These are phyloP conservation scores for Rotaria socialis DNA, from an alignment of 2,888 invertebrate species.

Conservation along the genomic window DNA sequence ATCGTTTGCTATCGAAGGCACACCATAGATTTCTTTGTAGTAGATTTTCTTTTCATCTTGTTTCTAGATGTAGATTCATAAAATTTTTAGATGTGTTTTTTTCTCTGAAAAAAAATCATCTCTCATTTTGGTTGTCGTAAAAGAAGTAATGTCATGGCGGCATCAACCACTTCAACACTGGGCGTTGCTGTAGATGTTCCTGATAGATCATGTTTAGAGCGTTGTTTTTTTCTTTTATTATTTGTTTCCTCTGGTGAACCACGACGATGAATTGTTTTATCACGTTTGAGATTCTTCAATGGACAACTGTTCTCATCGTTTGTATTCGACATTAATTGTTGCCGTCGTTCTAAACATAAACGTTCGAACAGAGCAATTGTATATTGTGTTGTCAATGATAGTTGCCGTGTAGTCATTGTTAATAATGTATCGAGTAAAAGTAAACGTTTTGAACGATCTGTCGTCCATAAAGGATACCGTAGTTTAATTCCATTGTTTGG, in stretches of 20 bases:
- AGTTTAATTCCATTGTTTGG: not conserved
- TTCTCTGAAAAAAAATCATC: not conserved
- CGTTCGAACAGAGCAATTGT: not conserved
- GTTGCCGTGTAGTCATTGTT: constrained; percentile 24
- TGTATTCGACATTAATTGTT: not conserved
- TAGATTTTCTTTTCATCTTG: not conserved
- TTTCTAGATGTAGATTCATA: not conserved
- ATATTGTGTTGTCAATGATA: constrained; percentile 11
- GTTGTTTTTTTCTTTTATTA: constrained; percentile 3
- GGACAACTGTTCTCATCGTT: constrained; percentile 30
- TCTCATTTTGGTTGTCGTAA: constrained; percentile 5
- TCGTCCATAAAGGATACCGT: constrained; percentile 37
- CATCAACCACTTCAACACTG: constrained; percentile 12
- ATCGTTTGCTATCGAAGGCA: not conserved
- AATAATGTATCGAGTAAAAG: constrained; percentile 26
- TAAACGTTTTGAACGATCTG: constrained; percentile 17
- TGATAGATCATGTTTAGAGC: not conserved
- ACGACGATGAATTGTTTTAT: not conserved
- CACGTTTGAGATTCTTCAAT: not conserved
- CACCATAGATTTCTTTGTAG: not conserved
- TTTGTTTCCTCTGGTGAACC: not conserved
- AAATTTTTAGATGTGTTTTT: not conserved
- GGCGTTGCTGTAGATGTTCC: not conserved
- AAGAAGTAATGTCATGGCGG: constrained; percentile 28
- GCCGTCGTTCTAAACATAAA: not conserved